These are phyloP conservation scores for Pachliopta kotzebuea DNA, from an alignment of 2,888 invertebrate genomes.

Conservation along the genomic window DNA sequence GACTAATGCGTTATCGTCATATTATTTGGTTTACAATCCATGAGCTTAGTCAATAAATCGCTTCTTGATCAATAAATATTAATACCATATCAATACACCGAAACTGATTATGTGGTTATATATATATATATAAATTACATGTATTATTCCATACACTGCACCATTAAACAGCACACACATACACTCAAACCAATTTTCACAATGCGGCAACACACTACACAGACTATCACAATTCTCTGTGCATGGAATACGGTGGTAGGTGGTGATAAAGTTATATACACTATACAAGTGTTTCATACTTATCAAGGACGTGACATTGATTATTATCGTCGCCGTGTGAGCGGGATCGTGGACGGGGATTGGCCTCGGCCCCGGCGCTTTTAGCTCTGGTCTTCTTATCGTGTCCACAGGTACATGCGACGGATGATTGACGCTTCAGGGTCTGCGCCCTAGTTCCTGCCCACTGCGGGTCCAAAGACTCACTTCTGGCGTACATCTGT, in stretches of 20 bases:
- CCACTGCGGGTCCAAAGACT: slow-evolving; percentile 67
- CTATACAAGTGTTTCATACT: slow-evolving; percentile 76
- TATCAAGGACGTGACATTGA: slow-evolving; percentile 69
- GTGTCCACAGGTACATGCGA: slow-evolving; percentile 73
- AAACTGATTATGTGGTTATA: slow-evolving; percentile 40
- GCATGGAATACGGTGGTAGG: slow-evolving; percentile 41
- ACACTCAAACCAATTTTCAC: background rate
- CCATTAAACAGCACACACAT: slow-evolving; percentile 38
- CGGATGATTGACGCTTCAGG: slow-evolving; percentile 67
- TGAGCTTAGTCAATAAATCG: slow-evolving; percentile 27
- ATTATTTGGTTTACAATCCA: slow-evolving; percentile 27
- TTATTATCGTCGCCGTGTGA: slow-evolving; percentile 67
- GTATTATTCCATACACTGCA: slow-evolving; percentile 46
- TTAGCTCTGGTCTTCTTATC: slow-evolving; percentile 67
- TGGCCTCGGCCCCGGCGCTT: slow-evolving; percentile 47
- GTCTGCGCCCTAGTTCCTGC: slow-evolving; percentile 62
- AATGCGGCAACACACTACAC: slow-evolving; percentile 33
- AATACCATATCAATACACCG: slow-evolving; percentile 41
- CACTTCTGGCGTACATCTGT: slow-evolving; percentile 63
- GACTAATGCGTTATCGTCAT: slow-evolving; percentile 32
- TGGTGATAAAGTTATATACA: slow-evolving; percentile 25
- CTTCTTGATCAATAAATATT: slow-evolving; percentile 29
- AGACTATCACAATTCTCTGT: slow-evolving; percentile 44
- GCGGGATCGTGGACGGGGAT: slow-evolving; percentile 59
- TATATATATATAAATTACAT: slow-evolving; percentile 33